Conservation (phyloP, 1,140 invertebrate species). For the Glossosoma conforme region DNA sequence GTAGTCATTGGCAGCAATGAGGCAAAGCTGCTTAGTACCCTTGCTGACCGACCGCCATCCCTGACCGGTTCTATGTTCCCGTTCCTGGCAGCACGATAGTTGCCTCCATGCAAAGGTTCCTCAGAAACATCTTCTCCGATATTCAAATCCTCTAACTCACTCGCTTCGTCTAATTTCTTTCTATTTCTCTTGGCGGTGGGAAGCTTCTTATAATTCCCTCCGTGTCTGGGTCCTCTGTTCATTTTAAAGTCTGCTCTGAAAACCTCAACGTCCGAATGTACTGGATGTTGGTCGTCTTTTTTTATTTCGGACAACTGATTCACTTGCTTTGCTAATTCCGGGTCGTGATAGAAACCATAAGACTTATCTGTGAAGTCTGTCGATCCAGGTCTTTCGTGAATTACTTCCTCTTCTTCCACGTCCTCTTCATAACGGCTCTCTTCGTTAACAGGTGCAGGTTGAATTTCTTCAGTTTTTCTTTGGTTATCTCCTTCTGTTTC, state of each 20-base stretch:
- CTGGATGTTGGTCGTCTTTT: slow-evolving; percentile 14
- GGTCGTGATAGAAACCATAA: slow-evolving; percentile 42
- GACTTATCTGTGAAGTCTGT: slow-evolving; percentile 35
- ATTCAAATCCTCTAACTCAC: slow-evolving; percentile 15
- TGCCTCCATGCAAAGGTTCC: slow-evolving; percentile 11
- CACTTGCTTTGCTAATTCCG: slow-evolving; percentile 42
- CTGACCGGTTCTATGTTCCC: slow-evolving; percentile 3
- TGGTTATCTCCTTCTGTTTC: slow-evolving; percentile 3
- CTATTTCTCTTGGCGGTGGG: slow-evolving; percentile 3
- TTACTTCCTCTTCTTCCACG: slow-evolving; percentile 41
- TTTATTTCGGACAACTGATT: slow-evolving; percentile 36
- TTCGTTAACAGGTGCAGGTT: slow-evolving; percentile 21
- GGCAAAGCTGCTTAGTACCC: slow-evolving; percentile 23
- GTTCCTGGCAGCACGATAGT: slow-evolving; percentile 15
- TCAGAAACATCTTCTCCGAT: not conserved
- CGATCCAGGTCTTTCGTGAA: slow-evolving; percentile 36
- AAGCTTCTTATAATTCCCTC: slow-evolving; percentile 42
- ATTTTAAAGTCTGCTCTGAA: slow-evolving; percentile 40
- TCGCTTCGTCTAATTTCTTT: not conserved
- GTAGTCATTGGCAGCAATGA: slow-evolving; percentile 13
- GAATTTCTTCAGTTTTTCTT: slow-evolving; percentile 11
- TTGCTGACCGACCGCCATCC: slow-evolving; percentile 23
- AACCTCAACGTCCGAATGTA: slow-evolving; percentile 40
- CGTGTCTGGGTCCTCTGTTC: slow-evolving; percentile 40
- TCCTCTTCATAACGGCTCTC: slow-evolving; percentile 27